Evolutionary conservation across 2,797 vertebrate genomes (phyloP), one percentile per base, ranked within the genome.

Genomic region (Sciurus vulgaris): DNA sequence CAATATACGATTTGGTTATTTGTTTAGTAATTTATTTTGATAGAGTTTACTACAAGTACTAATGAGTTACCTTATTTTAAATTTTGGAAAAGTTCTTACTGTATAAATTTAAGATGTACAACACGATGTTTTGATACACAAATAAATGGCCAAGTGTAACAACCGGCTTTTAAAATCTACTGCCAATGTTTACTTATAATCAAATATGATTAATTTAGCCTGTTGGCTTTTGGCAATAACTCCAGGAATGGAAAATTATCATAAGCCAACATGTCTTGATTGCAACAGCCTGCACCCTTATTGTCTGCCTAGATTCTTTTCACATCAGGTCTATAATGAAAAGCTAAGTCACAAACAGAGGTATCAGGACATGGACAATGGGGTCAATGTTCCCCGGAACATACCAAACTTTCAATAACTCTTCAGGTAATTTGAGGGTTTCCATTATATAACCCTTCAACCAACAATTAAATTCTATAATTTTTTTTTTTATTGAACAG

Each of bases 381-480:
- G 72, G 85, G 69, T 11, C 5, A 94, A 78, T 81, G 49, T 70
- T 88, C 33, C 88, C 82, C 35, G 56, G 56, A 82, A 54, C 22
- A 97, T 67, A 83, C 96, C 41, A 51, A 94, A 96, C 96, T 94
- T 96, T 97, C 87, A 93, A 83, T 86, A 96, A 96, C 92, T 97
- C 88, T 96, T 33, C 96, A 49, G 33, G 89, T 76, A 96, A 94
- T 77, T 26, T 44, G 92, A 93, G 93, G 77, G n/a, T 17, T 96
- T 84, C 51, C 35, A 69, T 97, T 97, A 86, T 54, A 85, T 83
- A 96, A 96, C 92, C 67, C 63, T 77, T 96, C 92, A 94, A 73
- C 61, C 93, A 94, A 96, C 65, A 97, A 87, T 90, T 82, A 94
- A 91, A 94, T 54, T 65, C 28, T 65, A 95, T n/a, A 3, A 2